Evolutionary conservation across 2,888 invertebrate species (phyloP), one percentile per base, ranked within the genome.

Genomic region (Lasius fuliginosus): DNA sequence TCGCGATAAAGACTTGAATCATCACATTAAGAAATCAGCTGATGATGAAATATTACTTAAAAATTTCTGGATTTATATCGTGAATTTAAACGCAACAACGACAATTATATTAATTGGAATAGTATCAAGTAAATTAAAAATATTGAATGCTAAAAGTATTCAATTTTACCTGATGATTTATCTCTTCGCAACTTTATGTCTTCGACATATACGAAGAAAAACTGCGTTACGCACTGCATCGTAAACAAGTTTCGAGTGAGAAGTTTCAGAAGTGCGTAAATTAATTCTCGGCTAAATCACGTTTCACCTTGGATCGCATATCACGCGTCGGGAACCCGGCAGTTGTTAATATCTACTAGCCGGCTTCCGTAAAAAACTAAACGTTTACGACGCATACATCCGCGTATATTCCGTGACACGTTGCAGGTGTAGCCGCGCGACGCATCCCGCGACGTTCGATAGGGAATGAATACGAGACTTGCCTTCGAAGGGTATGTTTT

Each of bases 311-410:
- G 79, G 58, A 69, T 40, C 23, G 60, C 15, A 36, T 69, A 15
- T 71, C 69, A 23, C 46, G 42, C 33, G 23, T 33, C 12, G 9
- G 42, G 46, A 69, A 36, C 23, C 42, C 33, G 42, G n/a, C 69
- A 33, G 40, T 30, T 42, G 46, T 71, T 81, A 81, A 62, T 62
- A 62, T 49, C 46, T 46, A 69, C 60, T 12, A 42, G 58, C 33
- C 36, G 36, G 60, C 60, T 81, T 71, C 71, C 49, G 46, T n/a
- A 12, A 40, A n/a, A 46, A 27, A 58, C n/a, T n/a, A 33, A 60
- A 69, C 60, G 60, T 79, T 71, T 79, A 79, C 46, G 79, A 71
- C 46, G 60, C 46, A 42, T 79, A 36, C 23, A 69, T 79, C 60
- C 60, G 46, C 23, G 33, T 33, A 27, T 56, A 40, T 33, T 46